Conservation (phyloP, 2,888 invertebrate genomes). For the Mythimna loreyi region DNA sequence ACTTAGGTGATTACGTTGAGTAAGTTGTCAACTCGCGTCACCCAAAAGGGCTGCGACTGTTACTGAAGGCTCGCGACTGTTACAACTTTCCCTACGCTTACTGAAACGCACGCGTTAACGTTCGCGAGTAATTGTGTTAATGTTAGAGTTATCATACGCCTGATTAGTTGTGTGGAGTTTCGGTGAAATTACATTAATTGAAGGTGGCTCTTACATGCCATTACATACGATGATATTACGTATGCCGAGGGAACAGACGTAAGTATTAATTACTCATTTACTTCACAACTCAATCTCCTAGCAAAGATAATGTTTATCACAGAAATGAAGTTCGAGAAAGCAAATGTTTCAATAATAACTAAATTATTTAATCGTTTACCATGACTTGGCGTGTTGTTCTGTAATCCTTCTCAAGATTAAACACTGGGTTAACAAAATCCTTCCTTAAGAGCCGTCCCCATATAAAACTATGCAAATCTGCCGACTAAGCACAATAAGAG, state of each 20-base stretch:
- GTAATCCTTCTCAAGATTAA: not conserved
- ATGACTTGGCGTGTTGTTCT: not conserved
- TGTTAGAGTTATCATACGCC: conserved; percentile 11
- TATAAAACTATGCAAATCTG: conserved; percentile 52
- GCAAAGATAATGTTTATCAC: not conserved
- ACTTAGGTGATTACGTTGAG: conserved; percentile 51
- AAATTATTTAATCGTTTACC: not conserved
- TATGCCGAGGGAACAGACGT: not conserved
- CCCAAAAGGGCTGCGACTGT: conserved; percentile 32
- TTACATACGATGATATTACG: not conserved
- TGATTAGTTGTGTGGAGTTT: conserved; percentile 17
- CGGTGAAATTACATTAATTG: conserved; percentile 5
- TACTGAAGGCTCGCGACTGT: not conserved
- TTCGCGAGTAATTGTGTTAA: conserved; percentile 18
- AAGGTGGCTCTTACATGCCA: not conserved
- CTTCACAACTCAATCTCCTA: not conserved
- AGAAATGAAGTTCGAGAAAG: not conserved
- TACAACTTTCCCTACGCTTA: conserved; percentile 24
- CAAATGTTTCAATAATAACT: not conserved
- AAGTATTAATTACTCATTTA: not conserved
- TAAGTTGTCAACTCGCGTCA: conserved; percentile 45
- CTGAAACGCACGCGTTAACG: conserved; percentile 14
- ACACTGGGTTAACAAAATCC: conserved; percentile 22
- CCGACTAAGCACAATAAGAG: conserved; percentile 55
- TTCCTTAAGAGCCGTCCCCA: conserved; percentile 23